These are phyloP conservation scores for Montipora cactus DNA, from an alignment of 64 coral and sea anemone species.

Conservation along the genomic window DNA sequence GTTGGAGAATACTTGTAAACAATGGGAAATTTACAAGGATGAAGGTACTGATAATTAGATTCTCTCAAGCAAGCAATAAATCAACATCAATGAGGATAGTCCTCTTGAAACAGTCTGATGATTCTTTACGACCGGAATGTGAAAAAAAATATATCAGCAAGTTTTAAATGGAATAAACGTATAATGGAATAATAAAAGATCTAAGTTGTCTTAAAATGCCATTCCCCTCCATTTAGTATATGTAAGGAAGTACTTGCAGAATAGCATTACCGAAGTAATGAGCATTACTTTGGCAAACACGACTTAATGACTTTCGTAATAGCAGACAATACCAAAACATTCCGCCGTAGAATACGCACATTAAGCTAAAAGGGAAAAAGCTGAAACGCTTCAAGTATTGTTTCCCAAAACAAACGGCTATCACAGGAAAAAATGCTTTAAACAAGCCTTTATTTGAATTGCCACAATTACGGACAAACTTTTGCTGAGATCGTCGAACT, in stretches of 20 bases:
- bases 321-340: background rate
- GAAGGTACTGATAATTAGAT: no score
- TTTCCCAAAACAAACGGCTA: background rate
- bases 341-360: background rate
- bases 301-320: background rate
- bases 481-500: background rate
- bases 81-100: background rate
- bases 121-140: conserved; percentile 3
- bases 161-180: background rate
- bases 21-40: no score
- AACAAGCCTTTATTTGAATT: background rate
- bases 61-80: background rate
- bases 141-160: background rate
- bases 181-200: background rate
- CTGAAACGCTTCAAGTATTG: background rate
- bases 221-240: background rate
- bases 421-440: background rate
- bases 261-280: background rate
- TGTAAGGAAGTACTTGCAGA: background rate
- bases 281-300: background rate
- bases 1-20: background rate
- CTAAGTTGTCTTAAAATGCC: background rate
- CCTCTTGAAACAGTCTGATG: background rate
- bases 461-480: background rate
- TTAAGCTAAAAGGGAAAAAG: background rate